Evolutionary conservation across 2,797 vertebrate species (phyloP), one percentile per base, ranked within the genome.

Genomic region (Microcaecilia unicolor): DNA sequence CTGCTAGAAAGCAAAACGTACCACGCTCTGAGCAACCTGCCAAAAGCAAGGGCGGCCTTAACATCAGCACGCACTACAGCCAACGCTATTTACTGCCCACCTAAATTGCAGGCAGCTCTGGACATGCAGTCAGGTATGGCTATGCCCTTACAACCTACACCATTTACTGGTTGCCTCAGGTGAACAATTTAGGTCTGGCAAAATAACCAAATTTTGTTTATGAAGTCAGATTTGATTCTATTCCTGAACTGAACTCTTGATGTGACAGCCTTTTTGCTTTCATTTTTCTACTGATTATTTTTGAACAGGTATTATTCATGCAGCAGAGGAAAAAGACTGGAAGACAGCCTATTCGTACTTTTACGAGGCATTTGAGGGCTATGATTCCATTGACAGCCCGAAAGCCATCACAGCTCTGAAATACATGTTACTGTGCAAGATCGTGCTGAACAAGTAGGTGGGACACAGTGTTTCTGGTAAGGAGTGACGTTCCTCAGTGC

Each of bases 351-450:
- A 97, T 55, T 99, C 95, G 4, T 99, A 99, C 73, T 99, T 98
- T 69, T 99, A 97, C 0, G 95, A 99, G 78, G 93, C 94, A 2
- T 98, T 99, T 33, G 95, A 99, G 66, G 95, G 95, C 48, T 93
- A 97, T 9, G 90, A 99, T 60, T 97, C 93, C 27, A 93, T 99
- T 5, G 90, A 96, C 72, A 95, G 85, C 66, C 92, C 93, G 20
- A 80, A 88, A 74, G 95, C 95, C 66, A 89, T 98, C 74, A 97
- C 90, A 7, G 85, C 92, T 3, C 79, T 99, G 57, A 99, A 99
- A 64, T 97, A 98, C 78, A 99, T 98, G 95, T 83, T 99, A 74
- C 89, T 99, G 43, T 99, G 95, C 84, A 99, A 98, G 83, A 98
- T 99, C 72, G 97, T 97, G 93, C 88, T 99, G 54, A 97, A 90